These are phyloP conservation scores for Cryptocephalus moraei DNA, from an alignment of 2,888 invertebrate species.

Conservation along the genomic window DNA sequence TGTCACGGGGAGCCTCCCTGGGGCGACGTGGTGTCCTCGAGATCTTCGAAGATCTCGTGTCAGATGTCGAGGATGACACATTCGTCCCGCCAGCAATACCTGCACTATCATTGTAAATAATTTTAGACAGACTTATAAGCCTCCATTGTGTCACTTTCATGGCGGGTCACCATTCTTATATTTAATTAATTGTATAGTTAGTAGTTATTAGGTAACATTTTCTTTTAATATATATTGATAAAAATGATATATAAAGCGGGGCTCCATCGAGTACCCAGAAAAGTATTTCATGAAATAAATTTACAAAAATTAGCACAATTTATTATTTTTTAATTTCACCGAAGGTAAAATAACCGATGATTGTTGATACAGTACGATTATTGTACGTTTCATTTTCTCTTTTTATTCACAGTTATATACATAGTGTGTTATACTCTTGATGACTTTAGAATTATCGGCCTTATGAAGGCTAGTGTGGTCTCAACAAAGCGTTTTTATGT, in stretches of 20 bases:
- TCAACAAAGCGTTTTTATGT: neutral
- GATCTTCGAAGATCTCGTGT: too few species aligned
- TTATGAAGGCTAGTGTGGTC: constrained; percentile 6
- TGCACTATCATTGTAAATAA: constrained; percentile 27
- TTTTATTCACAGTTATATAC: constrained; percentile 1
- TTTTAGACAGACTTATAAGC: constrained; percentile 19
- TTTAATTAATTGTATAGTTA: constrained; percentile 38
- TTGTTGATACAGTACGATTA: constrained; percentile 12
- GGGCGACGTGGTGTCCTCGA: too few species aligned
- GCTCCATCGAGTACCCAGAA: constrained; percentile 29
- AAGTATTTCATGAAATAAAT: constrained; percentile 31
- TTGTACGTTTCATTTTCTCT: constrained; percentile 16
- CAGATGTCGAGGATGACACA: too few species aligned
- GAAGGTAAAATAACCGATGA: too few species aligned
- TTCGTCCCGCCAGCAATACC: constrained; percentile 6
- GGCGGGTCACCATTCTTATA: constrained; percentile 25
- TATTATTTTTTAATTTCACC: constrained; percentile 29
- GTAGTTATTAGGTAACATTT: constrained; percentile 34
- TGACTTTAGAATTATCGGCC: constrained; percentile 3
- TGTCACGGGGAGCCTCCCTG: neutral
- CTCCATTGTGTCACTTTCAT: constrained; percentile 27
- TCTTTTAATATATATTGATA: constrained; percentile 29
- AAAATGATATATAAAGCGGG: constrained; percentile 16
- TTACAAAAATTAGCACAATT: constrained; percentile 38
- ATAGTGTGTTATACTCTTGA: constrained; percentile 9